Evolutionary conservation across 2,797 vertebrate genomes (phyloP), one percentile per base, ranked within the genome.

Genomic region (Otolemur crassicaudatus): DNA sequence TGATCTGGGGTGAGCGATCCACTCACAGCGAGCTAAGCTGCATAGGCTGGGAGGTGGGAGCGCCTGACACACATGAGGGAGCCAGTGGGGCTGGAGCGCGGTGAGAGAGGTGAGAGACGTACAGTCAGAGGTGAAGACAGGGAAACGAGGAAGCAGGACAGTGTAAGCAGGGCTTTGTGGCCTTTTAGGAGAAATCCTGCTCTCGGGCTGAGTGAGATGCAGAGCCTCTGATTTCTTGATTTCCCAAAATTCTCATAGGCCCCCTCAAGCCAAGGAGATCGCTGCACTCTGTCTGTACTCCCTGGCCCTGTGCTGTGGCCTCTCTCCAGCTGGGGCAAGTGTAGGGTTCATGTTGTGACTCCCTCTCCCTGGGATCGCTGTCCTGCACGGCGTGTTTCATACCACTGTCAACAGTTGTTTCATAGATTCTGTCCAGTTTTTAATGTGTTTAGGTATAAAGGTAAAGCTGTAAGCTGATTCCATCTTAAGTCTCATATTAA

Each of bases 151-250:
- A 12, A 6, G 76, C 31, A 13, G 31, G 2, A 16, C 29, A 58
- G 34, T 0, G 2, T 23, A 23, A 53, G 34, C 0, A 23, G 65
- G 27, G 27, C 49, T 40, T 49, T 40, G 19, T 0, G 2, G 83
- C 61, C 40, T 25, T 17, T 20, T 5, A 6, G 19, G 19, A n/a
- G 53, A 83, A 56, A 27, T 4, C 8, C 25, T 79, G 46, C 89
- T 31, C 10, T 20, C 16, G 69, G 31, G 27, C 9, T 46, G 16
- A 65, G 60, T 37, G 53, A 43, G 53, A 29, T 7, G 31, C 34
- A 40, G 34, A 84, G 31, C 31, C 67, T 16, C 49, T 53, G 49
- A 53, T 87, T 34, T 5, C 46, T 14, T 2, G 43, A 84, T 73
- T 34, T 37, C 29, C 34, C 82, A 19, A 12, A 72, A 43, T 91